A percentile compares a stretch with the other conserved stretches of the same genome.
Conservation (phyloP, 92 coral and sea anemone species). For the Siderastrea radians region DNA sequence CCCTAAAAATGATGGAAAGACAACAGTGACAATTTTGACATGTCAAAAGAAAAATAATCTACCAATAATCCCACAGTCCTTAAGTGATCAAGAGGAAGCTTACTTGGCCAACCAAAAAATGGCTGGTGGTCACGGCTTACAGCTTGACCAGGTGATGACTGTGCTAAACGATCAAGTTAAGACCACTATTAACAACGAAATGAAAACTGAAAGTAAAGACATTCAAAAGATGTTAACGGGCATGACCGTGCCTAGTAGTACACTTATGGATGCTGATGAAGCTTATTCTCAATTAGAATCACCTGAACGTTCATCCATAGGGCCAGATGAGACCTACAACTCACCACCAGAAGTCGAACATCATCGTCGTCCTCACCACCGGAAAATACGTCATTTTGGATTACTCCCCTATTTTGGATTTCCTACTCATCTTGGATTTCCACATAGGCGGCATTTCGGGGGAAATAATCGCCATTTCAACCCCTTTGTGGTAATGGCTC, state of each 20-base stretch:
- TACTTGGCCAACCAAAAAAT: background rate
- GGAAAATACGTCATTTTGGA: conserved; percentile 4
- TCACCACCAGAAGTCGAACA: conserved; percentile 14
- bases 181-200: conserved; percentile 46
- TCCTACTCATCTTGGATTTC: conserved; percentile 8
- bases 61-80: background rate
- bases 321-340: conserved; percentile 28
- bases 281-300: conserved; percentile 21
- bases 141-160: conserved; percentile 44
- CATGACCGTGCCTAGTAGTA: conserved; percentile 33
- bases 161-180: conserved; percentile 53
- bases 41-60: conserved; percentile 32
- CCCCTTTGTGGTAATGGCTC: conserved; percentile 50
- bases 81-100: background rate
- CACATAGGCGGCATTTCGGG: conserved; percentile 41
- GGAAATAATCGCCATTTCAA: conserved; percentile 12
- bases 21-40: conserved; percentile 32
- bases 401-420: conserved; percentile 2
- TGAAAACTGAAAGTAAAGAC: conserved; percentile 50
- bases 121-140: background rate
- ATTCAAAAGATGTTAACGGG: conserved; percentile 46
- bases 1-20: conserved; percentile 9
- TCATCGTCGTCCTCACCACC: conserved; percentile 19
- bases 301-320: conserved; percentile 22
- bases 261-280: conserved; percentile 48